Conservation (phyloP, 2,888 invertebrate genomes). For the Didymodactylos carnosus region DNA sequence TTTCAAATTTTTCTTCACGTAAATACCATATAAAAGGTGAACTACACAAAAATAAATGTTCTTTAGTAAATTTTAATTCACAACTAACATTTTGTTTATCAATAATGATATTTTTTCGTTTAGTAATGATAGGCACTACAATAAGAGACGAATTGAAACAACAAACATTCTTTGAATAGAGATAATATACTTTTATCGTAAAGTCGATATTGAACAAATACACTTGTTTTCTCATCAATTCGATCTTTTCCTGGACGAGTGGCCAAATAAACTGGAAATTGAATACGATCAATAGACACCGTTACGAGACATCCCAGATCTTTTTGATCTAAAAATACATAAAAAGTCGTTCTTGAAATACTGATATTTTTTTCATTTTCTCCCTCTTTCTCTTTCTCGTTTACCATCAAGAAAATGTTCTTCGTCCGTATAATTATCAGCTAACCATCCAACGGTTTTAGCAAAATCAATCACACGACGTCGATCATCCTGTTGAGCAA, state of each 20-base stretch:
- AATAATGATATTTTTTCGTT: background rate
- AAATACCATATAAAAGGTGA: slow-evolving; percentile 23
- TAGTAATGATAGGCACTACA: background rate
- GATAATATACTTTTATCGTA: background rate
- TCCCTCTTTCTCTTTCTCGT: too few species aligned
- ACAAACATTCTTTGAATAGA: too few species aligned
- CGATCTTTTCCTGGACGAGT: background rate
- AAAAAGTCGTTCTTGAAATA: background rate
- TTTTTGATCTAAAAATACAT: background rate
- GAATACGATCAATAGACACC: background rate
- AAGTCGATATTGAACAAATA: background rate
- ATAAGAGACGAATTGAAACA: background rate
- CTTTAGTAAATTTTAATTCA: background rate
- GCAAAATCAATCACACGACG: slow-evolving; percentile 25
- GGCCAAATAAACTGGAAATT: background rate
- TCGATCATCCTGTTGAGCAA: slow-evolving; percentile 27
- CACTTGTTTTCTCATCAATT: too few species aligned
- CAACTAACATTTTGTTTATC: background rate
- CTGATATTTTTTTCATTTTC: background rate
- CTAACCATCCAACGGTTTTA: slow-evolving; percentile 25
- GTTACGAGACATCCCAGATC: background rate
- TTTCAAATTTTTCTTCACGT: slow-evolving; percentile 27
- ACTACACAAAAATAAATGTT: background rate
- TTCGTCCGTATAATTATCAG: background rate
- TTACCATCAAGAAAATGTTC: background rate